Evolutionary conservation across 2,113 vertebrate species (phyloP), one percentile per base, ranked within the genome.

Genomic region (Gorsachius goisagi): DNA sequence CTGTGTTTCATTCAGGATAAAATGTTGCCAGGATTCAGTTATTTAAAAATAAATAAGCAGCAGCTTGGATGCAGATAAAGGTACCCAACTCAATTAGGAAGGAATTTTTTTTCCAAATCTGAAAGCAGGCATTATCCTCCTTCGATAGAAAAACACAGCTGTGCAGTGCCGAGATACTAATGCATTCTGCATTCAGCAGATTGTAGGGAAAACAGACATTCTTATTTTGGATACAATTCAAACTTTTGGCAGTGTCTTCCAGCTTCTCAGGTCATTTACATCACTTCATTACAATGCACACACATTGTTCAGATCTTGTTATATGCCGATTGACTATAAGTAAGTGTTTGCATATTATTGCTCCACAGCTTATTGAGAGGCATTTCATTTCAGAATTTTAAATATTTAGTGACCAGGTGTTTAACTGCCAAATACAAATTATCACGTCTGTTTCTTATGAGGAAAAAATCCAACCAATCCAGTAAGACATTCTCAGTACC

Each of bases 361-460:
- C 69, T 96, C 18, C 37, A 53, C 24, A 67, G 74, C 45, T 94
- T 90, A 85, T 84, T 95, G 90, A 97, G 64, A 97, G 44, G 23
- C 50, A 95, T 97, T 98, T 97, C 18, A 84, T 97, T 96, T 91
- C 52, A 90, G 76, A 62, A 77, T 74, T 94, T 97, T 94, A 96
- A 97, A 97, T 97, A 97, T 98, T 97, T 95, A 97, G 91, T 79
- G 84, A 90, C 84, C 81, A 88, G 85, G 90, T 97, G 89, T 93
- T 94, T 96, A 91, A 91, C 67, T 96, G 74, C 90, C 89, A 97
- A 90, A 56, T 86, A 91, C 60, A 94, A 94, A 78, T 93, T 89
- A 93, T 63, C 58, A 59, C 0, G 37, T 75, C 78, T 88, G 24
- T 86, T 96, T 79, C 88, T 92, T 89, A 91, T 81, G 52, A 94